These are phyloP conservation scores for Craterocephalus amniculus DNA, from an alignment of 2,797 vertebrate species.

Conservation along the genomic window DNA sequence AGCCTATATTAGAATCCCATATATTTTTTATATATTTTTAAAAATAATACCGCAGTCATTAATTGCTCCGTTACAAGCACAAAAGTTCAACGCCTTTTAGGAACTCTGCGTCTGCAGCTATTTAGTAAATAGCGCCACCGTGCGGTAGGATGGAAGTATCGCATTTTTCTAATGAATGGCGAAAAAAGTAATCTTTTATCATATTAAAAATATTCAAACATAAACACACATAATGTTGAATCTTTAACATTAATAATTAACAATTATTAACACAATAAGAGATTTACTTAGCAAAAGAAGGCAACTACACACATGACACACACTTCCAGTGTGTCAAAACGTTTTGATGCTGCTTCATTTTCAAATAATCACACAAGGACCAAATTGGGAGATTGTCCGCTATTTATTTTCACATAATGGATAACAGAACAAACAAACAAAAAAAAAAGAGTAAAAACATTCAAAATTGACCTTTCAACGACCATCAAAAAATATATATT, in stretches of 20 bases:
- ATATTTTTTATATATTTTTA: not conserved
- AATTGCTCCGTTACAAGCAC: not conserved
- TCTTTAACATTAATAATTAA: not conserved
- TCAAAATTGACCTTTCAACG: not conserved
- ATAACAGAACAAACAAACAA: conserved; percentile 26
- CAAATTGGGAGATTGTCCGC: conserved; percentile 8
- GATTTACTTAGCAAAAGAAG: too few relatives aligned
- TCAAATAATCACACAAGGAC: not conserved
- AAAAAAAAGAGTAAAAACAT: conserved; percentile 23
- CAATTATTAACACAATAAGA: too few relatives aligned
- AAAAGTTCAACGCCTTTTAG: not conserved
- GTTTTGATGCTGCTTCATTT: not conserved
- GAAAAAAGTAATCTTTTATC: not conserved
- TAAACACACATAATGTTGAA: not conserved
- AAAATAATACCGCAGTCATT: not conserved
- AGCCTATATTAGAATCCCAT: too few relatives aligned
- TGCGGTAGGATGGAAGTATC: conserved; percentile 33
- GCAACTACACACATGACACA: too few relatives aligned
- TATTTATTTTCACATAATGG: conserved; percentile 57
- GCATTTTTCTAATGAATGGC: not conserved
- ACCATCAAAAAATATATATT: conserved; percentile 75
- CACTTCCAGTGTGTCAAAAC: too few relatives aligned
- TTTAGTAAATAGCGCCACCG: conserved; percentile 50
- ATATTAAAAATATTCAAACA: not conserved
- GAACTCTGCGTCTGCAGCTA: not conserved